Base-by-base conservation (phyloP, 2,113 vertebrate genomes). In the Eleginops maclovinus region DNA sequence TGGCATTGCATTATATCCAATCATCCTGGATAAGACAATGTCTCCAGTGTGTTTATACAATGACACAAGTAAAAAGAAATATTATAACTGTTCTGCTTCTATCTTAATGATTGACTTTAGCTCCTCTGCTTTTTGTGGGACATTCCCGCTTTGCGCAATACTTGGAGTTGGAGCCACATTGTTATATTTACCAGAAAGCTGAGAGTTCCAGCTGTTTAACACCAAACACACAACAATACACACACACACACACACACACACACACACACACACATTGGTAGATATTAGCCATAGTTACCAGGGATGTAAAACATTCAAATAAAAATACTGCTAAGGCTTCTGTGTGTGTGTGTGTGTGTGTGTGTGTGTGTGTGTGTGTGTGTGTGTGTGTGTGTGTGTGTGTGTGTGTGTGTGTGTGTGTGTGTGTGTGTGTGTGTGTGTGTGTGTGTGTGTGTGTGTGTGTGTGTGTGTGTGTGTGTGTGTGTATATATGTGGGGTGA, bases 171-270 rank as follows among this genome's bases (percentile, higher is more conserved):
- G 67, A 72, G 69, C 65, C 64, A 64, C 15, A 2, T 74, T 72
- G 54, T 84, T 78, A 40, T 13, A 55, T 86, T 50, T 83, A 13
- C 50, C 69, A 63, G 60, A 83, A 65, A 70, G 54, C 50, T 36
- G 53, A 66, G 51, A 65, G 62, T 9, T 86, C 75, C 81, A 83
- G 82, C 80, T 85, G 84, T 69, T 83, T 13, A 59, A 63, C 60
- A 63, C 36, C n/a, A 63, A 12, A 70, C 21, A 55, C 40, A 70
- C 46, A 69, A 44, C 46, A 62, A 28, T n/a, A 59, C n/a, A 69
- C 24, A 51, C 36, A 69, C 61, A 61, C 31, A 44, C 59, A 54
- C 16, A 49, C 28, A 43, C 43, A 59, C 21, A 31, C 24, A 64
- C 5, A 28, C 12, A 28, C 4, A 12, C 24, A 59, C 0, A 13